Evolutionary conservation across 1,140 invertebrate genomes (phyloP).

Genomic region (Drosophila auraria): DNA sequence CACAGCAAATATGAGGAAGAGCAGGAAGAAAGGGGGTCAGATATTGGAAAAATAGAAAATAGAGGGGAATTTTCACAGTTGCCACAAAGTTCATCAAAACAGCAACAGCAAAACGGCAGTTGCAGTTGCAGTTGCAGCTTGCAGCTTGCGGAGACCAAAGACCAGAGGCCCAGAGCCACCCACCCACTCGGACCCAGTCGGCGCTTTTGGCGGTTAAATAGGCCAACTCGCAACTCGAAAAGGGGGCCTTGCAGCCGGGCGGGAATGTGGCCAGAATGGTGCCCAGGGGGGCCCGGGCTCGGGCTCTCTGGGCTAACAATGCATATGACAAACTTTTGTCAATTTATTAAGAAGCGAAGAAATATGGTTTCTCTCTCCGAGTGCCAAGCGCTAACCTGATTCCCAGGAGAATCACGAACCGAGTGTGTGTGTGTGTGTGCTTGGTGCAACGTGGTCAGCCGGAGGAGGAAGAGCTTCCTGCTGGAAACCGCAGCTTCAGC

Average conservation of each 20-base stretch:
- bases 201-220: slow-evolving; percentile 50
- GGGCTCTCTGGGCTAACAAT: slow-evolving; percentile 73
- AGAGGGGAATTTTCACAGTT: slow-evolving; percentile 37
- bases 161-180: slow-evolving; percentile 31
- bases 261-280: slow-evolving; percentile 24
- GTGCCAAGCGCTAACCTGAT: slow-evolving; percentile 69
- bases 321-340: slow-evolving; percentile 83
- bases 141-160: slow-evolving; percentile 9
- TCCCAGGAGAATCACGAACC: slow-evolving; percentile 58
- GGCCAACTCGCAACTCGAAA: slow-evolving; percentile 30
- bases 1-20: not conserved
- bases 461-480: slow-evolving; percentile 48
- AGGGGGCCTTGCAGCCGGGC: not conserved
- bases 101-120: slow-evolving; percentile 42
- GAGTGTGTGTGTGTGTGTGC: slow-evolving; percentile 5
- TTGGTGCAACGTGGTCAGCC: slow-evolving; percentile 55
- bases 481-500: slow-evolving; percentile 27
- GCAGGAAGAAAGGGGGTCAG: not conserved
- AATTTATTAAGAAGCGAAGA: slow-evolving; percentile 77
- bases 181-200: slow-evolving; percentile 21
- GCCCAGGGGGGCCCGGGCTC: slow-evolving; percentile 41
- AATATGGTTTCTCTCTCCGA: slow-evolving; percentile 44
- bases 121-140: slow-evolving; percentile 37
- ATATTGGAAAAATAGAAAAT: slow-evolving; percentile 18
- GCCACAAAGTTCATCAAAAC: slow-evolving; percentile 70